Conservation (phyloP, 2,888 invertebrate genomes). For the Pecten maximus region DNA sequence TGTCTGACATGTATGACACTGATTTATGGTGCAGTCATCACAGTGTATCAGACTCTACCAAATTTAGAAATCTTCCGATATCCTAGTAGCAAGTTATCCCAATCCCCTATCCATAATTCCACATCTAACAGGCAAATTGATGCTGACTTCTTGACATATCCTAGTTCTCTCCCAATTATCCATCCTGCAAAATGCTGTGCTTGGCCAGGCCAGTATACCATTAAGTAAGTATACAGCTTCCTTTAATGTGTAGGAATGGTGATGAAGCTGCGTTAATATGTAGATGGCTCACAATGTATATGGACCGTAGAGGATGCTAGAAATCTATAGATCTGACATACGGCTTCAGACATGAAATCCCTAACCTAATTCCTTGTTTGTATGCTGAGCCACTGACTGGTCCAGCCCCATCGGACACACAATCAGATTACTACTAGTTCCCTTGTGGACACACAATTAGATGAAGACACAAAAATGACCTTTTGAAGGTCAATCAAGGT, state of each 20-base stretch:
- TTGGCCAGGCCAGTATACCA: background rate
- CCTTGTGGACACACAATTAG: background rate
- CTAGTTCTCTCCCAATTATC: conserved; percentile 12
- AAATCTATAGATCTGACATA: background rate
- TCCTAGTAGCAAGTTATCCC: background rate
- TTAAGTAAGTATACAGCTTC: conserved; percentile 5
- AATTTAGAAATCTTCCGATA: background rate
- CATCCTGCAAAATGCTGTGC: background rate
- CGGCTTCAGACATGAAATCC: background rate
- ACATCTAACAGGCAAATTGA: background rate
- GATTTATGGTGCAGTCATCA: too few species aligned
- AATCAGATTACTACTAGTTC: background rate
- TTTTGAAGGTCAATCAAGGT: conserved; percentile 1
- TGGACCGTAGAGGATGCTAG: background rate
- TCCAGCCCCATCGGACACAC: background rate
- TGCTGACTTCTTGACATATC: background rate
- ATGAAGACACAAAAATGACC: background rate
- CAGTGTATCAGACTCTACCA: background rate
- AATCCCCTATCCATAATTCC: background rate
- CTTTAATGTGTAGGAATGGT: background rate
- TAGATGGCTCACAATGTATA: background rate
- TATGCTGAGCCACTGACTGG: conserved; percentile 8
- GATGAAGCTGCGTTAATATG: background rate
- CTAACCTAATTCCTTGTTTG: conserved; percentile 24
- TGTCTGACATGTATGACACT: too few species aligned